Percentiles rank a stretch among this genome's conserved stretches.
These are phyloP conservation scores for Aythya baeri DNA, from an alignment of 2,113 vertebrate species.

Conservation along the genomic window DNA sequence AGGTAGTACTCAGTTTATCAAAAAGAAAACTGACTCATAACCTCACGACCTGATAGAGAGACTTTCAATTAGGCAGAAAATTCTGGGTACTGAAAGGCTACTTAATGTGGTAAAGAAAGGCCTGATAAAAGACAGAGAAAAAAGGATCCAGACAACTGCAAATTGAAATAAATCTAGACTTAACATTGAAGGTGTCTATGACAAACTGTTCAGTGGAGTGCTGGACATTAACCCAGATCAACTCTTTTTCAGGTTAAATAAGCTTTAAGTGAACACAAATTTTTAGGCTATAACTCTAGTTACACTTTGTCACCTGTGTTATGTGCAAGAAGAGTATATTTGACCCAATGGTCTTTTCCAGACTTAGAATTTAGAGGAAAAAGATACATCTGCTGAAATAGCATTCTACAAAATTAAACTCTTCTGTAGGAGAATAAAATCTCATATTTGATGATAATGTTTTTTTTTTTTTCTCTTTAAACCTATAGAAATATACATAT, in stretches of 20 bases:
- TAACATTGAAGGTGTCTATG: neutral
- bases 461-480: neutral
- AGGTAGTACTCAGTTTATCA: neutral
- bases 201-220: neutral
- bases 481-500: neutral
- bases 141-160: neutral
- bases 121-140: neutral
- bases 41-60: neutral
- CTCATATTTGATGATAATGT: neutral
- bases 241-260: neutral
- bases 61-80: neutral
- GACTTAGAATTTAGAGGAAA: neutral
- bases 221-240: neutral
- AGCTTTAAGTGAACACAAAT: neutral
- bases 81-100: neutral
- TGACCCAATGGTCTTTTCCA: neutral
- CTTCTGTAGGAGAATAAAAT: neutral
- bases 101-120: neutral
- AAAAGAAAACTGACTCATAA: neutral
- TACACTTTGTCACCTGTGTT: neutral
- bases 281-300: neutral
- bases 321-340: neutral
- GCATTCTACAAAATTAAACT: neutral
- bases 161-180: neutral
- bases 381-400: neutral